Evolutionary conservation across 1,140 invertebrate genomes (phyloP), one percentile per base, ranked within the genome.

Genomic region (Ooceraea biroi): DNA sequence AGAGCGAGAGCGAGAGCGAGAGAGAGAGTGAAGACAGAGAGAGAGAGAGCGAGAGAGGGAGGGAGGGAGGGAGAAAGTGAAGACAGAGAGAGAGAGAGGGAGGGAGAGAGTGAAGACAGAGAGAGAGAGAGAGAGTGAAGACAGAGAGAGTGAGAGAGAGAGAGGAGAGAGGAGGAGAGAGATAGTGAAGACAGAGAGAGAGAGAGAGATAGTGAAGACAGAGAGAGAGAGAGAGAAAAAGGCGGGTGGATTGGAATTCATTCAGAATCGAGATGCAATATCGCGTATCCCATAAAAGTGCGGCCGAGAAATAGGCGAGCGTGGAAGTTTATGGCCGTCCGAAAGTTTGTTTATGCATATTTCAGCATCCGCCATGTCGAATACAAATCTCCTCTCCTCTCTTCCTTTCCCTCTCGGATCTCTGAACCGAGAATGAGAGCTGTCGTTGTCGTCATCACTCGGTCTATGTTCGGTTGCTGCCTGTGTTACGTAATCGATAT

Each of bases 341-440:
- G 50, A 80, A 80, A 80, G 76, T 80, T 80, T 80, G 65, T 80
- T 71, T 80, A 80, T 80, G 65, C 65, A 80, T 80, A 80, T 80
- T 80, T 69, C 36, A 69, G 57, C 36, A 22, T 7, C 11, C 1
- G 22, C 48, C 50, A 11, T 27, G 19, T 12, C 3, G 4, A 19
- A 76, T 52, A 65, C 36, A 36, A 36, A 17, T 55, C 63, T 41
- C 22, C 25, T 27, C 25, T 27, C 44, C 36, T 17, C 48, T 12
- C 12, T 22, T 19, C 44, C 36, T 57, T 44, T 61, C 10, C 22
- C 52, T 4, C 3, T 22, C n/a, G 36, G 11, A 3, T 69, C 17
- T 14, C n/a, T 7, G 25, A 71, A 30, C 17, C 8, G 65, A n/a
- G 44, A 27, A 55, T 44, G 50, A 30, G 41, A 44, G 17, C 41